Percentiles rank a stretch among this genome's conserved stretches.
phyloP scores from a whole-genome alignment of 2,888 invertebrate species.

The Malacosoma neustria region DNA sequence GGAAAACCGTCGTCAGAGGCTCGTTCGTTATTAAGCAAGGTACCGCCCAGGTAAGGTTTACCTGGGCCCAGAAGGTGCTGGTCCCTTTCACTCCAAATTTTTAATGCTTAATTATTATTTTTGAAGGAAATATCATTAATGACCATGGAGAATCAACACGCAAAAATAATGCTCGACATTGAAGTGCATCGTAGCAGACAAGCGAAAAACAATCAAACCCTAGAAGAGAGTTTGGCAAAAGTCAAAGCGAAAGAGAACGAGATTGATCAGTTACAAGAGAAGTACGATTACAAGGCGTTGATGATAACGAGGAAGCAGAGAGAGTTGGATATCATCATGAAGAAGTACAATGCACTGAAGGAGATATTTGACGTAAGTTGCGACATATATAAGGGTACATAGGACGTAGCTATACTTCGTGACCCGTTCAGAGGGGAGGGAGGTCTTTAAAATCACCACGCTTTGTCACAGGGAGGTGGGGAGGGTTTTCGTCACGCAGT shows the following conservation, averaged over 20 bases:
- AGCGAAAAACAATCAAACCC: slow-evolving; percentile 36
- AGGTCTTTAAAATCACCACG: too few species aligned
- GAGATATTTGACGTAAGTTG: slow-evolving; percentile 59
- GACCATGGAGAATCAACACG: slow-evolving; percentile 74
- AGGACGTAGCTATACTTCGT: too few species aligned
- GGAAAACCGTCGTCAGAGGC: too few species aligned
- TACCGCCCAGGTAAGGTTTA: too few species aligned
- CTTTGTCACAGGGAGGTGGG: too few species aligned
- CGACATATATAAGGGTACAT: too few species aligned
- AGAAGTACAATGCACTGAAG: slow-evolving; percentile 41
- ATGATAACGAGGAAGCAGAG: slow-evolving; percentile 49
- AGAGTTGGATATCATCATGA: slow-evolving; percentile 48
- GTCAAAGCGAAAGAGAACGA: slow-evolving; percentile 49
- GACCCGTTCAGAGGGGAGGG: too few species aligned
- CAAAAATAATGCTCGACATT: slow-evolving; percentile 72
- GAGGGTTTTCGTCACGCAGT: too few species aligned
- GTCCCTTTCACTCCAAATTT: too few species aligned
- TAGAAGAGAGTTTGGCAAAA: slow-evolving; percentile 38
- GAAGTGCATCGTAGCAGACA: slow-evolving; percentile 65
- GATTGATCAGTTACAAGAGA: slow-evolving; percentile 39
- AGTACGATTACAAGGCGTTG: slow-evolving; percentile 38
- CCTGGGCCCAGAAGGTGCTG: too few species aligned
- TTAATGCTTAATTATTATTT: neutral
- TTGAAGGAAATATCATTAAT: slow-evolving; percentile 68
- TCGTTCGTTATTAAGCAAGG: too few species aligned